Percentiles rank a stretch among this genome's conserved stretches.
These are phyloP conservation scores for Microdon myrmicae DNA, from an alignment of 2,888 invertebrate species.

Conservation along the genomic window DNA sequence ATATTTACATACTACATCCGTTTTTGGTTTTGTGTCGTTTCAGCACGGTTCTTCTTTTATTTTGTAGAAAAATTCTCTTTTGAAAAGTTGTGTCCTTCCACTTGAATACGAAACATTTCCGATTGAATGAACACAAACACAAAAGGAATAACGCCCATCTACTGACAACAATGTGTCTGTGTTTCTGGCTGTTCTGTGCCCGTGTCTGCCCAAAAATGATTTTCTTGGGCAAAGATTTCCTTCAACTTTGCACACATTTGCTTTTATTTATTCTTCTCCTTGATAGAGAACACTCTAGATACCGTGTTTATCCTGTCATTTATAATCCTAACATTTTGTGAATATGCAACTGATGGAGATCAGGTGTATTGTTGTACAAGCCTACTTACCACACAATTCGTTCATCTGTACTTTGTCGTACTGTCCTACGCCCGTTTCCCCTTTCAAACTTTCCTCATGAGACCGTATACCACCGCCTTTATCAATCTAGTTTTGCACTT, in stretches of 20 bases:
- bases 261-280: constrained; percentile 33
- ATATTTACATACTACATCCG: too few relatives aligned
- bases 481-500: neutral
- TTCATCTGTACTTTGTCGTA: too few relatives aligned
- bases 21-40: too few relatives aligned
- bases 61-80: constrained; percentile 7
- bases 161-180: constrained; percentile 29
- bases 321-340: constrained; percentile 45
- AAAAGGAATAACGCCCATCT: constrained; percentile 5
- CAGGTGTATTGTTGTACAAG: constrained; percentile 44
- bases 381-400: constrained; percentile 29
- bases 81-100: constrained; percentile 42
- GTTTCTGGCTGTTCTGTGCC: too few relatives aligned
- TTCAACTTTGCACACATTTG: constrained; percentile 28
- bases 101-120: constrained; percentile 49
- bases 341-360: constrained; percentile 47
- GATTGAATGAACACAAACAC: constrained; percentile 48
- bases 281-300: constrained; percentile 32
- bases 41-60: constrained; percentile 8
- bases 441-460: neutral
- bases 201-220: constrained; percentile 19
- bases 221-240: constrained; percentile 38
- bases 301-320: constrained; percentile 49
- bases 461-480: neutral
- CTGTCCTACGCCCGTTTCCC: too few relatives aligned